Conservation (phyloP, 1,140 invertebrate genomes). For the Paraescarpia echinospica region DNA sequence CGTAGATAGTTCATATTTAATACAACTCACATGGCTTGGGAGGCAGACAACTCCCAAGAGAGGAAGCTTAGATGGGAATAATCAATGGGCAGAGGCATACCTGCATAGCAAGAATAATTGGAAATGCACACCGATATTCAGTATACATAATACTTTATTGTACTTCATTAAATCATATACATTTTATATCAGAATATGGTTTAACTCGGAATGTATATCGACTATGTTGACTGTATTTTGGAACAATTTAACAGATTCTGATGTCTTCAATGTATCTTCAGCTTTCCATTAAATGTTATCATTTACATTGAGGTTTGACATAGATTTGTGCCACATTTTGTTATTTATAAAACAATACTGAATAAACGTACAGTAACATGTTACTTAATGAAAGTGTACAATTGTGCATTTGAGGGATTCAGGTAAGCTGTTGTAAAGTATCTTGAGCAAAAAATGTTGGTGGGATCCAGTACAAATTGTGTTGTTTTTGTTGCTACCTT, state of each 20-base stretch:
- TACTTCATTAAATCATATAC: too few species aligned
- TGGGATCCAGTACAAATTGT: neutral
- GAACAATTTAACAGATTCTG: neutral
- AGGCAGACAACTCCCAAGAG: neutral
- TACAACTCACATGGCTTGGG: neutral
- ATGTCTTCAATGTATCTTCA: neutral
- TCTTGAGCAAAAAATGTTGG: neutral
- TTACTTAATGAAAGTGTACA: neutral
- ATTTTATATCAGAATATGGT: too few species aligned
- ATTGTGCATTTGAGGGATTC: neutral
- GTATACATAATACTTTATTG: neutral
- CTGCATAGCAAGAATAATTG: neutral
- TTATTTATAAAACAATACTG: neutral
- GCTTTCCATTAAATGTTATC: neutral
- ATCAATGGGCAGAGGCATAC: neutral
- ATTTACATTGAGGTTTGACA: neutral
- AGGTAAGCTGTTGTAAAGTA: neutral
- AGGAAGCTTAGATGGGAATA: neutral
- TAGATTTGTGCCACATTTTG: neutral
- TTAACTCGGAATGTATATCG: neutral
- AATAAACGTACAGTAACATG: neutral
- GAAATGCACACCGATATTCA: too few species aligned
- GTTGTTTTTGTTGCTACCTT: neutral
- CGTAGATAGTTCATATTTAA: neutral
- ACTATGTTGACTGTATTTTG: neutral